These are phyloP conservation scores for Ceratosolen fusciceps DNA, from an alignment of 1,140 invertebrate species.

Conservation along the genomic window DNA sequence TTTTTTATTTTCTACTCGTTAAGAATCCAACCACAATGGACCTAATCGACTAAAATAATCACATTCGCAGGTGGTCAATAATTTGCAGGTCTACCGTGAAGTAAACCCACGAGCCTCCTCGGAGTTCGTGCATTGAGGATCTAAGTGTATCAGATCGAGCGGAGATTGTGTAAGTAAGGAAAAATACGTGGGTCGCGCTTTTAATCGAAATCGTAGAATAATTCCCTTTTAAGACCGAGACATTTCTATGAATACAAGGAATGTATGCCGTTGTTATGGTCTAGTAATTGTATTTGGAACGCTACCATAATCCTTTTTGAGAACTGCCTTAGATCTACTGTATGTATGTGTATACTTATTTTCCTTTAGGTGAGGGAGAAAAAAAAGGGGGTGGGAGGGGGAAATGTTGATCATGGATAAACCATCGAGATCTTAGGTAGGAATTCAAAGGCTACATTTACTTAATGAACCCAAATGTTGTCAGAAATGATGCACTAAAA, in stretches of 20 bases:
- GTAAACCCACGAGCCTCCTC: too few species aligned
- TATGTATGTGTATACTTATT: too few species aligned
- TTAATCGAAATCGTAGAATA: background rate
- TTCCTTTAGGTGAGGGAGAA: background rate
- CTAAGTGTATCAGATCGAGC: too few species aligned
- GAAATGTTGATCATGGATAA: background rate
- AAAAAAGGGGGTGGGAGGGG: too few species aligned
- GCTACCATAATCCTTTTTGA: background rate
- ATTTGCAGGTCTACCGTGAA: too few species aligned
- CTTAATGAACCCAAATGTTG: conserved; percentile 2
- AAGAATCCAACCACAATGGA: too few species aligned
- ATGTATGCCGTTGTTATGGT: background rate
- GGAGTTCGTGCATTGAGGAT: too few species aligned
- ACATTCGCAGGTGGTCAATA: too few species aligned
- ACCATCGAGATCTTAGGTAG: background rate
- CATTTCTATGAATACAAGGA: background rate
- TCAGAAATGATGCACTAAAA: background rate
- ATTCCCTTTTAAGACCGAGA: too few species aligned
- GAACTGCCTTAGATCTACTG: background rate
- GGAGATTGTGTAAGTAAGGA: background rate
- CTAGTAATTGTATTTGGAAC: background rate
- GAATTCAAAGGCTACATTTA: background rate
- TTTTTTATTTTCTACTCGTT: too few species aligned
- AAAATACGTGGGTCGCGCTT: background rate
- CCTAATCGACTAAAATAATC: too few species aligned